A percentile compares a stretch with the other conserved stretches of the same genome.
Conservation (phyloP, 2,797 vertebrate species). For the Hemibagrus guttatus region DNA sequence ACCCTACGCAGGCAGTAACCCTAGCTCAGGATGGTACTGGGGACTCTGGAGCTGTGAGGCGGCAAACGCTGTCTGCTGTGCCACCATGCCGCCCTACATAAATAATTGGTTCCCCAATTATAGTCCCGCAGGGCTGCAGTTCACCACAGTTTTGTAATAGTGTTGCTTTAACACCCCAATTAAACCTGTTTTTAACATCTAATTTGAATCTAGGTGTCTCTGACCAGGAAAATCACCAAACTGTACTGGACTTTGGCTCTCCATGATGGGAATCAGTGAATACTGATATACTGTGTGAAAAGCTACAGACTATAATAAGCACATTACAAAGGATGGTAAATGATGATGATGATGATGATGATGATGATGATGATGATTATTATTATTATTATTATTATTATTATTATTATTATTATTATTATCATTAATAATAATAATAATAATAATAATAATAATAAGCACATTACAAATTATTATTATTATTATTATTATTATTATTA, state of each 20-base stretch:
- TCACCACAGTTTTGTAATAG: slow-evolving; percentile 25
- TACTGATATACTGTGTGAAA: slow-evolving; percentile 13
- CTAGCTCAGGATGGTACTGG: background rate
- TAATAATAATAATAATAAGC: too few relatives aligned
- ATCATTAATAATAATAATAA: too few relatives aligned
- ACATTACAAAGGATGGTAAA: background rate
- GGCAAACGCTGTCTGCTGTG: background rate
- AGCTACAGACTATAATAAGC: background rate
- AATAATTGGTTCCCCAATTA: slow-evolving; percentile 15
- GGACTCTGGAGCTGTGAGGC: background rate
- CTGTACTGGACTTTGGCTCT: background rate
- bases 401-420: too few relatives aligned
- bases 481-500: too few relatives aligned
- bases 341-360: too few relatives aligned
- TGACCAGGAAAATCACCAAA: slow-evolving; percentile 1
- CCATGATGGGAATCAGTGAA: background rate
- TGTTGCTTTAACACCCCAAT: slow-evolving; percentile 17
- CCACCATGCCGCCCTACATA: background rate
- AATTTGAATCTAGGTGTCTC: slow-evolving; percentile 1
- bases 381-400: too few relatives aligned
- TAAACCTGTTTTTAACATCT: slow-evolving; percentile 21
- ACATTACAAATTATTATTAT: too few relatives aligned
- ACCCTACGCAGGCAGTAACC: background rate
- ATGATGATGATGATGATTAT: too few relatives aligned
- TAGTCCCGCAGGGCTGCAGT: slow-evolving; percentile 16